phyloP scores from a whole-genome alignment of 1,140 invertebrate species.

The Archegozetes longisetosus region DNA sequence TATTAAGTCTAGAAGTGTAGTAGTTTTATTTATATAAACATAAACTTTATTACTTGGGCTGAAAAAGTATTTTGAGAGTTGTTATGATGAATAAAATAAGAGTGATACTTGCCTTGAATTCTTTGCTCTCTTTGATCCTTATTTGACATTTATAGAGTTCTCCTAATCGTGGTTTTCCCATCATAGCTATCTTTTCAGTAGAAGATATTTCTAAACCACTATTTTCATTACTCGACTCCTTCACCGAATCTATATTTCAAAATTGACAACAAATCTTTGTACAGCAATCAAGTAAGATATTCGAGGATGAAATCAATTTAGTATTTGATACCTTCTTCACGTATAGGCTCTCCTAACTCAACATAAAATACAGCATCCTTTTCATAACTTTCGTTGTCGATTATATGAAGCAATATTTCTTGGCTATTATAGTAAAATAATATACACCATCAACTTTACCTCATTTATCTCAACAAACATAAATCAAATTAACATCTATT shows the following conservation, averaged over 20 bases:
- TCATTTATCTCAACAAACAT: background rate
- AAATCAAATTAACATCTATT: background rate
- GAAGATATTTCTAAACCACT: constrained; percentile 19
- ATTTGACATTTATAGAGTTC: constrained; percentile 65
- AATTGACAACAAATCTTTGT: background rate
- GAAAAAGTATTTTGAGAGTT: background rate
- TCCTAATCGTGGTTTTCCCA: constrained; percentile 76
- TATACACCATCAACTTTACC: background rate
- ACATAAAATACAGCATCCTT: constrained; percentile 88
- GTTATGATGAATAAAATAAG: no score
- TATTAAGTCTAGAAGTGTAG: no score
- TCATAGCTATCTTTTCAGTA: constrained; percentile 71
- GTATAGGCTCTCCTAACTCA: constrained; percentile 67
- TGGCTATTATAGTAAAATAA: constrained; percentile 52
- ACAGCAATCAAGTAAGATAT: background rate
- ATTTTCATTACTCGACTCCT: constrained; percentile 13
- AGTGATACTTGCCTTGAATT: constrained; percentile 75
- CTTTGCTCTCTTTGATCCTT: constrained; percentile 87
- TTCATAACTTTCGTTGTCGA: constrained; percentile 95
- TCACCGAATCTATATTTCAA: constrained; percentile 16
- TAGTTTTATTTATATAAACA: background rate
- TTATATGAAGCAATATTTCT: constrained; percentile 62
- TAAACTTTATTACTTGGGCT: background rate
- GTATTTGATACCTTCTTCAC: constrained; percentile 26
- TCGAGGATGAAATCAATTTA: constrained; percentile 1